Percentiles rank a stretch among this genome's conserved stretches.
phyloP scores from a whole-genome alignment of 2,888 invertebrate genomes.

The Tachina lurida region DNA sequence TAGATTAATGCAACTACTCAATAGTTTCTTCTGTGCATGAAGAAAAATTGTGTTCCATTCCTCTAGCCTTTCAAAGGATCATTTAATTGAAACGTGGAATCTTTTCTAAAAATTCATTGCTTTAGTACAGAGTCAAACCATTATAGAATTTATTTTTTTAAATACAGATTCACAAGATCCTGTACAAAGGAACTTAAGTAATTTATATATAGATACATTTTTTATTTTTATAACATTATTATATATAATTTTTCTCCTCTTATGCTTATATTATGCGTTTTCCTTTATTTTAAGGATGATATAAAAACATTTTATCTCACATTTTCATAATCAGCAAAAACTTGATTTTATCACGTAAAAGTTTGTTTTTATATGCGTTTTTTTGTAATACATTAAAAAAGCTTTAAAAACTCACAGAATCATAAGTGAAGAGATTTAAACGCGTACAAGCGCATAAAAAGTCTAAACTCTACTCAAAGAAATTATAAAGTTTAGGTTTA shows the following conservation, averaged over 20 bases:
- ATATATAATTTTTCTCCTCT: not conserved
- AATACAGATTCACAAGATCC: too few relatives aligned
- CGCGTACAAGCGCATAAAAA: constrained; percentile 63
- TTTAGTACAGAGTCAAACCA: too few relatives aligned
- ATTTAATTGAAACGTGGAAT: too few relatives aligned
- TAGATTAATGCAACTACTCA: too few relatives aligned
- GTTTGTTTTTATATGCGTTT: constrained; percentile 49
- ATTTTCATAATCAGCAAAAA: constrained; percentile 70
- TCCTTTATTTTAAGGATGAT: constrained; percentile 57
- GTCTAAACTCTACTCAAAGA: constrained; percentile 62
- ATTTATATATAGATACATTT: not conserved
- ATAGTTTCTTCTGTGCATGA: too few relatives aligned
- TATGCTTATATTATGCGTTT: constrained; percentile 33
- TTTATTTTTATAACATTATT: constrained; percentile 1
- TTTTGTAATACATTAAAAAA: constrained; percentile 6
- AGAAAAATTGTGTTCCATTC: too few relatives aligned
- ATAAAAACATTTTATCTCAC: constrained; percentile 67
- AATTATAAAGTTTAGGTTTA: constrained; percentile 64
- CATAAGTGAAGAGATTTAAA: constrained; percentile 31
- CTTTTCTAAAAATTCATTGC: too few relatives aligned
- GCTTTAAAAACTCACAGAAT: constrained; percentile 18
- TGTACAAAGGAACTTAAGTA: not conserved
- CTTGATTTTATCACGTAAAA: constrained; percentile 71
- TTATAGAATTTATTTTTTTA: too few relatives aligned
- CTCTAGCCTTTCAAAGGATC: too few relatives aligned